Conservation (phyloP, 35 echinoderm and acorn worm species). For the Apostichopus japonicus region DNA sequence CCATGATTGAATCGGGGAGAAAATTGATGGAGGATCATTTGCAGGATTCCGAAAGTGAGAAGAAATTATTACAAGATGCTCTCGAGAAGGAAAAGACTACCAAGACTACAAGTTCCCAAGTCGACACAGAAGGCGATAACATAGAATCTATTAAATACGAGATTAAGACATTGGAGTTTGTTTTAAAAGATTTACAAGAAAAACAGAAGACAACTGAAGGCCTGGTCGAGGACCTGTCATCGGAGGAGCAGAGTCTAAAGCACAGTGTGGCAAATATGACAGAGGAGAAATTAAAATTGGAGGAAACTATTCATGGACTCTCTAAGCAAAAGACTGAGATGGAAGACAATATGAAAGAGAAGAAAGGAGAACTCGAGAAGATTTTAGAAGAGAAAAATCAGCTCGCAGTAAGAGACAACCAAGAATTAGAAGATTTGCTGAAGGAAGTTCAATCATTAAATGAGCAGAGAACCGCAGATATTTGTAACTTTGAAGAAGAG, state of each 20-base stretch:
- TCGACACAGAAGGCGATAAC: neutral
- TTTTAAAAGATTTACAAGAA: constrained; percentile 13
- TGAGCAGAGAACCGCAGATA: neutral
- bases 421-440: neutral
- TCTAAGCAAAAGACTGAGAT: constrained; percentile 3
- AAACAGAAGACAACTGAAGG: neutral
- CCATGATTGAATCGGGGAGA: constrained; percentile 7
- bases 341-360: constrained; percentile 27
- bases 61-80: constrained; percentile 12
- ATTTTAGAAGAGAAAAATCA: constrained; percentile 15
- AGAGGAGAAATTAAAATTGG: neutral
- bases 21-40: constrained; percentile 2
- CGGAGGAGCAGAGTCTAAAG: constrained; percentile 3
- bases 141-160: neutral
- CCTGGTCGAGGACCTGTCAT: neutral
- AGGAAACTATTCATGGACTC: neutral
- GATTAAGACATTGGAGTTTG: neutral
- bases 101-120: neutral
- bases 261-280: neutral
- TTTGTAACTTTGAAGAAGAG: neutral
- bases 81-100: constrained; percentile 32
- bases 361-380: constrained; percentile 16
- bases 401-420: neutral
- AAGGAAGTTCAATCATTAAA: neutral
- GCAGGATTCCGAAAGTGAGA: constrained; percentile 11